Evolutionary conservation across 2,113 vertebrate species (phyloP).

Genomic region (Ictidomys tridecemlineatus): DNA sequence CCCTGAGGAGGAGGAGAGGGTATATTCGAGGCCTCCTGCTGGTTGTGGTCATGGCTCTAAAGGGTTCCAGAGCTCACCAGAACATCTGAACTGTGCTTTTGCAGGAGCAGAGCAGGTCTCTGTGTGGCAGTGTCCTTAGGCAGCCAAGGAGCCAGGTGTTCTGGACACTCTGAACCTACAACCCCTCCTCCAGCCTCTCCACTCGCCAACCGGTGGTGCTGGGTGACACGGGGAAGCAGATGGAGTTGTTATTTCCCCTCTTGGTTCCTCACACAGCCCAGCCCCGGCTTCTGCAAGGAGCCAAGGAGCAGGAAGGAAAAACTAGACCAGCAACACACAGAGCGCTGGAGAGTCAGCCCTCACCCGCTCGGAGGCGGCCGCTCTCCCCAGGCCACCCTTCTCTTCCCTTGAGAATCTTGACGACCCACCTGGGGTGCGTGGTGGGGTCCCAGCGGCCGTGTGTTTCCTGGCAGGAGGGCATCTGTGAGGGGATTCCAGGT

Average conservation of each 20-base stretch:
- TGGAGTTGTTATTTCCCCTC: not conserved
- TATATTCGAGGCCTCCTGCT: too few relatives aligned
- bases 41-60: too few relatives aligned
- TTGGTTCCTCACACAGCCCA: not conserved
- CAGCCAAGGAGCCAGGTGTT: not conserved
- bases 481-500: not conserved
- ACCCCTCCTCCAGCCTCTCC: not conserved
- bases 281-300: not conserved
- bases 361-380: fast-evolving
- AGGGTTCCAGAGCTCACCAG: not conserved
- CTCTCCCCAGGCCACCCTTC: fast-evolving
- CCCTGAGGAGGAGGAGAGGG: too few relatives aligned
- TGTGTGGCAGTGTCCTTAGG: not conserved
- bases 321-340: too few relatives aligned
- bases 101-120: not conserved
- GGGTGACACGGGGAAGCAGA: not conserved
- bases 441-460: fast-evolving
- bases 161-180: fast-evolving
- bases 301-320: not conserved
- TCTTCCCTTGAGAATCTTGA: not conserved
- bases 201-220: fast-evolving
- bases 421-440: fast-evolving
- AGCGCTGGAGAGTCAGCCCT: fast-evolving
- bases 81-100: too few relatives aligned
- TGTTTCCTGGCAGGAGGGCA: fast-evolving